These are phyloP conservation scores for Triplophysa siluroides DNA, from an alignment of 2,113 vertebrate genomes.

Conservation along the genomic window DNA sequence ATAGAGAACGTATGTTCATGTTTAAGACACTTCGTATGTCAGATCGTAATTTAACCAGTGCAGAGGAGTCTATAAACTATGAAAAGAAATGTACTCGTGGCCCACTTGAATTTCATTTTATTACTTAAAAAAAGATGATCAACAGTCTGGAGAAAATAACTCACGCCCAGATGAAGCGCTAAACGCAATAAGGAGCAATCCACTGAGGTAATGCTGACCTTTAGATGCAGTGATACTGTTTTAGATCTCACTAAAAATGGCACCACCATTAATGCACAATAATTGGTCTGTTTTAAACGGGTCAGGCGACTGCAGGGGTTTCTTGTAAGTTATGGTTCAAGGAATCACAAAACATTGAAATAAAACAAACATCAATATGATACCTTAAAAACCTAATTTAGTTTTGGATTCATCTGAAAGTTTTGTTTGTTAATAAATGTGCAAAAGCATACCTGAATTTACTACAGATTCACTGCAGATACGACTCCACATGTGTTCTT, in stretches of 20 bases:
- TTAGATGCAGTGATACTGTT: background rate
- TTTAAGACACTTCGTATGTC: constrained; percentile 16
- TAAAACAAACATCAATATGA: constrained; percentile 8
- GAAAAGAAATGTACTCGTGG: constrained; percentile 43
- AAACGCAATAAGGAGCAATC: constrained; percentile 11
- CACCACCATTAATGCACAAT: constrained; percentile 22
- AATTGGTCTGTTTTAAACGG: constrained; percentile 37
- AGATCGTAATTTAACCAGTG: constrained; percentile 35
- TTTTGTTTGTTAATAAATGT: no score
- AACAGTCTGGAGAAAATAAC: constrained; percentile 6
- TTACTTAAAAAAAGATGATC: constrained; percentile 9
- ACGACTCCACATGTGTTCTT: no score
- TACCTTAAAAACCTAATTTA: no score
- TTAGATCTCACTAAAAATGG: constrained; percentile 22
- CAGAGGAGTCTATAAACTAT: constrained; percentile 41
- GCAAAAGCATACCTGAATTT: no score
- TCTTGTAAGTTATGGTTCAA: constrained; percentile 10
- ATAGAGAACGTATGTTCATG: constrained; percentile 13
- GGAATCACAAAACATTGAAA: constrained; percentile 17
- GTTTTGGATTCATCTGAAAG: no score
- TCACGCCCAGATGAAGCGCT: constrained; percentile 9
- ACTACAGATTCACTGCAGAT: no score
- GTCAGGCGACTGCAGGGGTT: background rate
- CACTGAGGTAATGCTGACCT: constrained; percentile 32
- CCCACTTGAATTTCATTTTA: constrained; percentile 29